Evolutionary conservation across 1,140 invertebrate species (phyloP), one percentile per base, ranked within the genome.

Genomic region (Drosophila lacertosa): DNA sequence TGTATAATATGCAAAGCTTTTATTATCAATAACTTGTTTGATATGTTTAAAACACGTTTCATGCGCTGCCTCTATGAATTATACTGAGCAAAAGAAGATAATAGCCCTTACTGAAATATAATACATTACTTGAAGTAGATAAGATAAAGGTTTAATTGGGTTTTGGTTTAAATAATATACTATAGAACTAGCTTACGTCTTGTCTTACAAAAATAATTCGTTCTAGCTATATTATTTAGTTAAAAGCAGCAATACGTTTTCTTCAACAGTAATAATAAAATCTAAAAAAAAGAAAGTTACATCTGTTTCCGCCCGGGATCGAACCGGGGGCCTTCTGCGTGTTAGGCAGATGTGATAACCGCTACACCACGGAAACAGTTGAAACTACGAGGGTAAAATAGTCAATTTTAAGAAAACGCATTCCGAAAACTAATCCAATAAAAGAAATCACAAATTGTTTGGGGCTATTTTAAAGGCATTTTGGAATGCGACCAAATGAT

Each of bases 271-370:
- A n/a, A n/a, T n/a, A n/a, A n/a, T n/a, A 29, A 4, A 29, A 44
- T 45, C 1, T 11, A 5, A 15, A 39, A 29, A 26, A 15, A 58
- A 44, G 44, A 35, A 4, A 51, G 15, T 44, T 16, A 1, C 2
- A 33, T 24, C 82, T 91, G 89, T 89, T 91, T 91, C 90, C 90
- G 90, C 81, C 90, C 84, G 90, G 89, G 89, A 90, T 89, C 81
- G 90, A 91, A 90, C 90, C 90, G 89, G 90, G 89, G 90, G 88
- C 89, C 91, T 90, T 90, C 90, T 77, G 89, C 80, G 67, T 91
- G 90, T 91, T 91, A 91, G 90, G 90, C 90, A 91, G 90, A 91
- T 91, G 90, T 91, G 90, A 91, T 91, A 91, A 91, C 90, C 90
- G 89, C 90, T 62, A 68, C 55, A 68, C 67, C 67, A 70, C 67